Evolutionary conservation across 1,140 invertebrate species (phyloP).

Genomic region (Drosophila mojavensis): DNA sequence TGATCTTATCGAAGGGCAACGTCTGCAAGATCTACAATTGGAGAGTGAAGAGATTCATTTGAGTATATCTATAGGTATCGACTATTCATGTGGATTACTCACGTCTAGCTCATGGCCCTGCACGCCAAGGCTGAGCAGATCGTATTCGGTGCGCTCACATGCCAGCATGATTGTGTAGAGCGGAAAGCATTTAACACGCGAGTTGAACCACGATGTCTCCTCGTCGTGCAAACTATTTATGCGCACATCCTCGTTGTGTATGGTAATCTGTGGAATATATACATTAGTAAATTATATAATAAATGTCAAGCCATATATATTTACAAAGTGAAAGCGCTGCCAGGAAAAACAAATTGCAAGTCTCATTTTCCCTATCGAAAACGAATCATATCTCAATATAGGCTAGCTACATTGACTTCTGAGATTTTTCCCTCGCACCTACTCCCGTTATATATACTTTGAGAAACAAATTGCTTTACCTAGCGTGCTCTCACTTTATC

Average conservation of each 20-base stretch:
- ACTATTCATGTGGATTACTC: slow-evolving; percentile 25
- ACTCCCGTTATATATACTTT: neutral
- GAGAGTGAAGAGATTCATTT: neutral
- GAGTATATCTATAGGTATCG: too few relatives aligned
- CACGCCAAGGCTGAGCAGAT: slow-evolving; percentile 90
- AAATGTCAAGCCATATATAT: neutral
- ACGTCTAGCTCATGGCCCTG: slow-evolving; percentile 87
- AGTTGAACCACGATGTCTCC: slow-evolving; percentile 84
- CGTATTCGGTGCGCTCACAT: slow-evolving; percentile 88
- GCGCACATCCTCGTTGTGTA: slow-evolving; percentile 87
- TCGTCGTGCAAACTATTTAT: slow-evolving; percentile 86
- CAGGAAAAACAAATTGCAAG: neutral
- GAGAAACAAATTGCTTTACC: neutral
- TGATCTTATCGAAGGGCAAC: slow-evolving; percentile 85
- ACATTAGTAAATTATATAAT: neutral
- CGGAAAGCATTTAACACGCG: slow-evolving; percentile 93
- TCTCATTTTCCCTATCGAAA: too few relatives aligned
- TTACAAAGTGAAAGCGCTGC: neutral
- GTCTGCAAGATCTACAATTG: slow-evolving; percentile 84
- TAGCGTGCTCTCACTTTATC: too few relatives aligned
- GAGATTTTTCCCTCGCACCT: too few relatives aligned
- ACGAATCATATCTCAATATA: too few relatives aligned
- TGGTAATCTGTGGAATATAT: slow-evolving; percentile 84
- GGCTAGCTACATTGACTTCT: too few relatives aligned
- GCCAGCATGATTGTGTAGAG: slow-evolving; percentile 91